Evolutionary conservation across 2,888 invertebrate genomes (phyloP).

Genomic region (Chrysina gloriosa): DNA sequence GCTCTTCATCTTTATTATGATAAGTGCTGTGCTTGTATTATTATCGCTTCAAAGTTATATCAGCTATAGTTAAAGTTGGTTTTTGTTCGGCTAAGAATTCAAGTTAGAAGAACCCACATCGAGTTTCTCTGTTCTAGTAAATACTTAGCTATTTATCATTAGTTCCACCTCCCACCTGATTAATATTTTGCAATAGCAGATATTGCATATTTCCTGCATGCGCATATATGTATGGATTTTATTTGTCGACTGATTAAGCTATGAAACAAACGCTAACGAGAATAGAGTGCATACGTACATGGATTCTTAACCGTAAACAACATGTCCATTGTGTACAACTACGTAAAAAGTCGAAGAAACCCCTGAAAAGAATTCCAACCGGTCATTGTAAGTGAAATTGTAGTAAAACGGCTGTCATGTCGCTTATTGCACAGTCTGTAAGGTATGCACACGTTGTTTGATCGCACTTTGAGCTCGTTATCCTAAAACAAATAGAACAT

Average conservation of each 20-base stretch:
- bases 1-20: no score
- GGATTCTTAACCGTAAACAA: neutral
- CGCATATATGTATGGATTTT: no score
- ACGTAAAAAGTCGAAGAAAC: slow-evolving; percentile 22
- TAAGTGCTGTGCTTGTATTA: no score
- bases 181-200: no score
- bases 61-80: no score
- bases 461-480: slow-evolving; percentile 31
- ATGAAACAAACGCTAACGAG: neutral
- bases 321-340: slow-evolving; percentile 16
- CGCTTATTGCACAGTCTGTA: slow-evolving; percentile 15
- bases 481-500: slow-evolving; percentile 29
- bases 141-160: no score
- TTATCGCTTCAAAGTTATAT: no score
- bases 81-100: no score
- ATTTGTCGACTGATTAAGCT: neutral
- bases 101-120: no score
- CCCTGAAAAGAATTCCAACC: slow-evolving; percentile 24
- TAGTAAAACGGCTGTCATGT: slow-evolving; percentile 21
- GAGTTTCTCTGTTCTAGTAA: no score
- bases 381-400: slow-evolving; percentile 2
- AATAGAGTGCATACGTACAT: neutral
- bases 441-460: slow-evolving; percentile 14
- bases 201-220: no score
- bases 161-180: no score